A percentile compares a stretch with the other conserved stretches of the same genome.
Conservation (phyloP, 2,113 vertebrate species). For the Aramus guarauna region DNA sequence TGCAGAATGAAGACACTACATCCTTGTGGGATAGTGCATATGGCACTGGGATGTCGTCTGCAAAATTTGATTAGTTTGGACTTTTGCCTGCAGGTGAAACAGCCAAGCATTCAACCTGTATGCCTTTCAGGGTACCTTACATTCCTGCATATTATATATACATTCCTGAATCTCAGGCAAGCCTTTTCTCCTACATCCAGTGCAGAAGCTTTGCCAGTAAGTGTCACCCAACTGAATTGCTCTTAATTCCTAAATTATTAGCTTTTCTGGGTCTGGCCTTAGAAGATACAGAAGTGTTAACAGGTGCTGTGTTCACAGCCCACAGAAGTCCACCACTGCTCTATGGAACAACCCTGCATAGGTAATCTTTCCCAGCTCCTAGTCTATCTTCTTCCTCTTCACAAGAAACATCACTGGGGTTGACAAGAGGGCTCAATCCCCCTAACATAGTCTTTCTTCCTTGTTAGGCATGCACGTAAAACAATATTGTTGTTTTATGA, state of each 20-base stretch:
- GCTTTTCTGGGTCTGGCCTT: background rate
- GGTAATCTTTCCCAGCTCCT: background rate
- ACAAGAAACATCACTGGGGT: background rate
- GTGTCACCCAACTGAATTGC: background rate
- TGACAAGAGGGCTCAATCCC: background rate
- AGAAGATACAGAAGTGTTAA: background rate
- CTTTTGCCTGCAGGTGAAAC: background rate
- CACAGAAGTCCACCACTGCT: background rate
- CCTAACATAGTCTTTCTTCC: background rate
- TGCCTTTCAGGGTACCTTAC: background rate
- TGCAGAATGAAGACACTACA: background rate
- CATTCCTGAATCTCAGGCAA: background rate
- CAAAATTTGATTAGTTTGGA: background rate
- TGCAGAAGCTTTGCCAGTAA: background rate
- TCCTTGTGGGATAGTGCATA: background rate
- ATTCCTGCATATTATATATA: background rate
- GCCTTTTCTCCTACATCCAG: background rate
- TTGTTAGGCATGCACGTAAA: background rate
- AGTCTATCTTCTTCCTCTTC: background rate
- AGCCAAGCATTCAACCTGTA: background rate
- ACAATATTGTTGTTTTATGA: background rate
- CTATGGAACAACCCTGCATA: background rate
- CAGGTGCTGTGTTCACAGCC: background rate
- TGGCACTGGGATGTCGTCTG: background rate
- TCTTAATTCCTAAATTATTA: background rate